Evolutionary conservation across 2,888 invertebrate species (phyloP).

Genomic region (Andrena dorsata): DNA sequence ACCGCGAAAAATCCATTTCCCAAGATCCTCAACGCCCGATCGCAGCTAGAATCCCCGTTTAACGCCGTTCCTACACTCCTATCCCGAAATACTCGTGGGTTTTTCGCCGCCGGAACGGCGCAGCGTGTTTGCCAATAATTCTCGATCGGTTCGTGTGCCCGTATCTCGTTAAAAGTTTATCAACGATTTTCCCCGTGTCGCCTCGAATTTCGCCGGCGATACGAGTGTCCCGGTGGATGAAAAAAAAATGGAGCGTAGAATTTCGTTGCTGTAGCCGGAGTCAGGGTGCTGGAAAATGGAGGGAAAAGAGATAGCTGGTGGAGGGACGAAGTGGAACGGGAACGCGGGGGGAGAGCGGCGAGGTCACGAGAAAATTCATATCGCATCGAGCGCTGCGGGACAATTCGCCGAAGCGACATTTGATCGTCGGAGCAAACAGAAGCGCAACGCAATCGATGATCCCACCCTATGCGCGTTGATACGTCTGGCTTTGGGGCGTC

Average conservation of each 20-base stretch:
- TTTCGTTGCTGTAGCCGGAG: conserved; percentile 16
- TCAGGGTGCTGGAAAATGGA: neutral
- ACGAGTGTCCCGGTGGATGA: conserved; percentile 25
- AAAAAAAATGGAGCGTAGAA: conserved; percentile 36
- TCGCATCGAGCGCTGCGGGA: conserved; percentile 61
- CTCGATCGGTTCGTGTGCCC: conserved; percentile 33
- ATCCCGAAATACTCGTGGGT: neutral
- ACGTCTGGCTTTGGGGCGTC: conserved; percentile 12
- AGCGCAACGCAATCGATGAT: conserved; percentile 62
- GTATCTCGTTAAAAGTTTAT: conserved; percentile 66
- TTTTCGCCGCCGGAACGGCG: conserved; percentile 25
- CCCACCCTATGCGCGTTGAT: conserved; percentile 17
- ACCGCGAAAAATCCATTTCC: neutral
- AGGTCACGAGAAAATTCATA: conserved; percentile 71
- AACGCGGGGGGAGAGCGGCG: neutral
- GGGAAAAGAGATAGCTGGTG: neutral
- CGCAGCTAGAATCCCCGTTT: neutral
- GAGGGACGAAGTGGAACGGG: neutral
- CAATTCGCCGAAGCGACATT: conserved; percentile 73
- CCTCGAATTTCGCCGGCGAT: conserved; percentile 44
- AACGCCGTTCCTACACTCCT: neutral
- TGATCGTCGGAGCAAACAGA: conserved; percentile 72
- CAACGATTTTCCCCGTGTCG: conserved; percentile 53
- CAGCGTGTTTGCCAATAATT: conserved; percentile 54
- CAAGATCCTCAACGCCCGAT: neutral